Evolutionary conservation across 2,797 vertebrate species (phyloP).

Genomic region (Chloroceryle amazona): DNA sequence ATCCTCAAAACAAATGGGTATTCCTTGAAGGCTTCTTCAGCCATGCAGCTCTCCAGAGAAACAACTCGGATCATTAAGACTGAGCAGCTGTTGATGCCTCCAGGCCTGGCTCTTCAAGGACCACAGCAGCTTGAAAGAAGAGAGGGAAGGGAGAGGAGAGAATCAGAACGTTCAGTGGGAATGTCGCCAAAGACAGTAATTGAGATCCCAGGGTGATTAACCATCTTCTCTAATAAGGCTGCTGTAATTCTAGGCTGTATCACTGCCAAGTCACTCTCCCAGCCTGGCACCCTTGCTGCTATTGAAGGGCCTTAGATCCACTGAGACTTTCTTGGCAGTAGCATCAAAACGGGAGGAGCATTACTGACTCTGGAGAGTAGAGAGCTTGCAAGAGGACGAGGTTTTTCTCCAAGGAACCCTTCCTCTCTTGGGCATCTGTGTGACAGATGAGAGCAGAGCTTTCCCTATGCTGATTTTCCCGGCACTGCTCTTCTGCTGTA

Average conservation of each 20-base stretch:
- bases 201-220: not conserved
- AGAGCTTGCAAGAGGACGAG: not conserved
- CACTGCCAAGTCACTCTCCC: constrained; percentile 1
- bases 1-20: not conserved
- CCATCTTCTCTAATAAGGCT: not conserved
- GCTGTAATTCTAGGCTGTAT: not conserved
- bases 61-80: not conserved
- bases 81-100: not conserved
- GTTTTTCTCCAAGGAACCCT: not conserved
- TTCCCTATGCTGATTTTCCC: not conserved
- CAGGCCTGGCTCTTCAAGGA: not conserved
- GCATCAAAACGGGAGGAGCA: not conserved
- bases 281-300: not conserved
- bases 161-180: not conserved
- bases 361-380: not conserved
- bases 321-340: not conserved
- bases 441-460: not conserved
- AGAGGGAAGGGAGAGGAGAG: not conserved
- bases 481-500: not conserved
- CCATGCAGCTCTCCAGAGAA: not conserved
- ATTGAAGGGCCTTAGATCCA: not conserved
- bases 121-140: not conserved
- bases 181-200: not conserved
- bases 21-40: not conserved
- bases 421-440: not conserved